Conservation (phyloP, 2,797 vertebrate genomes). For the Chelidonichthys spinosus region DNA sequence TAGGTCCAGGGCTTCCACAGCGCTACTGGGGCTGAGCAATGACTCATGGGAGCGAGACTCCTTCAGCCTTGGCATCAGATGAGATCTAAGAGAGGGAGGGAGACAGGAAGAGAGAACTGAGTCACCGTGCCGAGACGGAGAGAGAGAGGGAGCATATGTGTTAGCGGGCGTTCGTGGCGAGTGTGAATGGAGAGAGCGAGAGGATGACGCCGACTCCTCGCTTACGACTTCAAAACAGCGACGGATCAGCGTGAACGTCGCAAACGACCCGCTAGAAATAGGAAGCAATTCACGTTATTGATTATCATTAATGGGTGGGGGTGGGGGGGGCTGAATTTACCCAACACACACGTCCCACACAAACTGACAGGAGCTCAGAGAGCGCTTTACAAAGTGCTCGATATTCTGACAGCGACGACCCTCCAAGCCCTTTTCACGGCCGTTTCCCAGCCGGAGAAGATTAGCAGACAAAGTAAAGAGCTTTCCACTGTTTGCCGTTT, state of each 20-base stretch:
- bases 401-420: slow-evolving; percentile 38
- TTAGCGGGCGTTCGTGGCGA: slow-evolving; percentile 47
- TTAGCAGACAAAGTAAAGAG: slow-evolving; percentile 40
- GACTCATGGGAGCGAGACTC: slow-evolving; percentile 99
- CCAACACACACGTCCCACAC: slow-evolving; percentile 3
- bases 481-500: slow-evolving; percentile 52
- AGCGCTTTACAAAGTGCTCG: slow-evolving; percentile 42
- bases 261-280: slow-evolving; percentile 19
- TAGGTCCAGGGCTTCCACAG: slow-evolving; percentile 98
- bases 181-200: slow-evolving; percentile 52
- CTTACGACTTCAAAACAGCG: slow-evolving; percentile 33
- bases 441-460: slow-evolving; percentile 42
- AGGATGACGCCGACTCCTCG: slow-evolving; percentile 42
- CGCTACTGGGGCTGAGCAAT: slow-evolving; percentile 97
- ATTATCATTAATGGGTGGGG: slow-evolving; percentile 28
- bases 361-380: slow-evolving; percentile 16
- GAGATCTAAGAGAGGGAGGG: slow-evolving; percentile 88
- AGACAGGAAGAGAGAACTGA: slow-evolving; percentile 43
- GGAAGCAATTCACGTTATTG: slow-evolving; percentile 11
- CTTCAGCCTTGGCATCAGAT: slow-evolving; percentile 99
- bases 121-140: slow-evolving; percentile 58
- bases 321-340: neutral
- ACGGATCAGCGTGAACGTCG: slow-evolving; percentile 7
- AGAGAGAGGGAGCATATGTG: slow-evolving; percentile 69
- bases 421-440: slow-evolving; percentile 12